Evolutionary conservation across 2,113 vertebrate species (phyloP).

Genomic region (Gasterosteus aculeatus): DNA sequence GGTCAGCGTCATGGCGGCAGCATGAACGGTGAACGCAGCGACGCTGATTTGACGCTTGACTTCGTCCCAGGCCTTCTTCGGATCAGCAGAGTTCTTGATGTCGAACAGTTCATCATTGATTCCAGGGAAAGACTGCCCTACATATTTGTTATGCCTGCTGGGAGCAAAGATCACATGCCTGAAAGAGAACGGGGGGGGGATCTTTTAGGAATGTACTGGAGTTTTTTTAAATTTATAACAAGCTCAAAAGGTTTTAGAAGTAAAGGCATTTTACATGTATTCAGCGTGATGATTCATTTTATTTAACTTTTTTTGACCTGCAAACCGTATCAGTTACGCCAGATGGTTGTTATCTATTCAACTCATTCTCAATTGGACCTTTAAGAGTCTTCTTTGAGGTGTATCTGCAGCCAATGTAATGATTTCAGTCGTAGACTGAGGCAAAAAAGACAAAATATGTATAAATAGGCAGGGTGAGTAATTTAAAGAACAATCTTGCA

Average conservation of each 20-base stretch:
- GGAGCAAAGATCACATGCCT: constrained; percentile 94
- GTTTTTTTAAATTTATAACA: neutral
- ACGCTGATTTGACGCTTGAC: constrained; percentile 92
- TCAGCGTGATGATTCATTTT: neutral
- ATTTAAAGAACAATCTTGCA: neutral
- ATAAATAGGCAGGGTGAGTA: neutral
- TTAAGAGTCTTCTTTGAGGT: neutral
- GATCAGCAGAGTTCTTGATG: constrained; percentile 82
- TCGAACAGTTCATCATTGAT: constrained; percentile 93
- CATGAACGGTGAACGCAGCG: constrained; percentile 89
- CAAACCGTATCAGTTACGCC: neutral
- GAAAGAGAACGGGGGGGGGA: constrained; percentile 32
- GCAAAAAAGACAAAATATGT: too few relatives aligned
- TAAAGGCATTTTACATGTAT: neutral
- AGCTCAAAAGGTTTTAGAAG: neutral
- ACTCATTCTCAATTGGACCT: neutral
- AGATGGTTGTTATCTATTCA: neutral
- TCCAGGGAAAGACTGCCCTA: constrained; percentile 92
- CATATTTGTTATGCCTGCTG: constrained; percentile 94
- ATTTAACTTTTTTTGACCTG: neutral
- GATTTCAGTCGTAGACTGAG: neutral
- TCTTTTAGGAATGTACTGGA: neutral
- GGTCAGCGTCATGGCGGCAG: constrained; percentile 86
- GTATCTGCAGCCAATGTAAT: neutral
- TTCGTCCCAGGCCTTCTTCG: constrained; percentile 84